Evolutionary conservation across 2,888 invertebrate species (phyloP).

Genomic region (Mamestra brassicae): DNA sequence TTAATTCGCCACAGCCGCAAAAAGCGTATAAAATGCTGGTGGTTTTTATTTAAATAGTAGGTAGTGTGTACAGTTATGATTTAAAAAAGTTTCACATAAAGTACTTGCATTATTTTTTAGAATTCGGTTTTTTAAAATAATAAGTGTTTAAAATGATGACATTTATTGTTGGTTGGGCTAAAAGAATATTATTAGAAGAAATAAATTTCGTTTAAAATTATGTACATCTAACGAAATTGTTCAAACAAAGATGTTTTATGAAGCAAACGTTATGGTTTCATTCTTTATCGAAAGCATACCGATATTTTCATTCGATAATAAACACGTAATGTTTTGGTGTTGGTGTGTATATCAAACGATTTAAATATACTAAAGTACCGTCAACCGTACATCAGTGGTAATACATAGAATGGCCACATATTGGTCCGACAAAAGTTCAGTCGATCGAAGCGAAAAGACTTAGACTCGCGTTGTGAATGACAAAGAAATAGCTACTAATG

Average conservation of each 20-base stretch:
- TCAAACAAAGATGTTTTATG: slow-evolving; percentile 3
- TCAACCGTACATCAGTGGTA: neutral
- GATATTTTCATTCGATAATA: slow-evolving; percentile 1
- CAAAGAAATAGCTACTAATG: no score
- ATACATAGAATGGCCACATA: neutral
- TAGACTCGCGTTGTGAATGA: no score
- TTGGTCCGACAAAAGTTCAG: no score
- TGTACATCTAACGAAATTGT: slow-evolving; percentile 16
- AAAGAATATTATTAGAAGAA: no score
- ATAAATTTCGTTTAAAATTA: no score
- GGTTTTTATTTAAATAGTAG: neutral
- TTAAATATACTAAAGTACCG: slow-evolving; percentile 5
- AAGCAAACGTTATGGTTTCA: slow-evolving; percentile 14
- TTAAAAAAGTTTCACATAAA: neutral
- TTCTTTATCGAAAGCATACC: neutral
- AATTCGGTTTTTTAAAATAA: neutral
- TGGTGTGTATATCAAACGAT: neutral
- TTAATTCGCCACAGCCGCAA: no score
- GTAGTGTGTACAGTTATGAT: neutral
- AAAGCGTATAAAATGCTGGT: neutral
- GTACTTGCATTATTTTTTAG: neutral
- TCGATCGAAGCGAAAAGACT: no score
- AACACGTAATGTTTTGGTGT: neutral
- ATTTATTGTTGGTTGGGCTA: neutral
- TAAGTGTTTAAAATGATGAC: neutral